Evolutionary conservation across 2,888 invertebrate genomes (phyloP).

Genomic region (Melanotus villosus): DNA sequence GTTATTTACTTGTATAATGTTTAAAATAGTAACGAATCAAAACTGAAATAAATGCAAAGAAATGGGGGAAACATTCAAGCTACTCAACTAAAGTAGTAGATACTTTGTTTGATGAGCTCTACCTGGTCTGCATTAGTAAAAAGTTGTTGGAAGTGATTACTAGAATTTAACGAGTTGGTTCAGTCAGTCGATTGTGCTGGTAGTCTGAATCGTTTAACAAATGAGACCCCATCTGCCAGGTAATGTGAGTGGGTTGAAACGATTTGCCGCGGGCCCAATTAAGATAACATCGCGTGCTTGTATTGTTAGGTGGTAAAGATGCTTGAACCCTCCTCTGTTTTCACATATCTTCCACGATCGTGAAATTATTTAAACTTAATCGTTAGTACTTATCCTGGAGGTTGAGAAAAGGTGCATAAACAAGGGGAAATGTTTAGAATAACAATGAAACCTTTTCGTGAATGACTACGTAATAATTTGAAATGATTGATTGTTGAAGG

Average conservation of each 20-base stretch:
- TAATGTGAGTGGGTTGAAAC: slow-evolving; percentile 49
- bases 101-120: slow-evolving; percentile 5
- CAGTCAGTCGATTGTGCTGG: slow-evolving; percentile 47
- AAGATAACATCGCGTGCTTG: slow-evolving; percentile 53
- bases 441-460: too few relatives aligned
- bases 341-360: slow-evolving; percentile 44
- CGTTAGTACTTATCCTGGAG: too few relatives aligned
- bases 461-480: too few relatives aligned
- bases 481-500: too few relatives aligned
- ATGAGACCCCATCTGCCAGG: slow-evolving; percentile 49
- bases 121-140: slow-evolving; percentile 13
- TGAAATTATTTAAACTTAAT: too few relatives aligned
- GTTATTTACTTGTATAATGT: too few relatives aligned
- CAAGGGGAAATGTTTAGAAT: too few relatives aligned
- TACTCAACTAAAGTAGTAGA: neutral
- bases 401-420: too few relatives aligned
- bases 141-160: slow-evolving; percentile 43
- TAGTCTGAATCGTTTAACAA: slow-evolving; percentile 53
- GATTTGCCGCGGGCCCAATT: slow-evolving; percentile 53
- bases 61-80: neutral
- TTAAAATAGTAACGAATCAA: too few relatives aligned
- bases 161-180: slow-evolving; percentile 46
- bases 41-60: too few relatives aligned
- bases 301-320: slow-evolving; percentile 44
- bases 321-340: slow-evolving; percentile 38